Percentiles rank a stretch among this genome's conserved stretches.
phyloP scores from a whole-genome alignment of 2,888 invertebrate genomes.

The Mesorhabditis sp. region DNA sequence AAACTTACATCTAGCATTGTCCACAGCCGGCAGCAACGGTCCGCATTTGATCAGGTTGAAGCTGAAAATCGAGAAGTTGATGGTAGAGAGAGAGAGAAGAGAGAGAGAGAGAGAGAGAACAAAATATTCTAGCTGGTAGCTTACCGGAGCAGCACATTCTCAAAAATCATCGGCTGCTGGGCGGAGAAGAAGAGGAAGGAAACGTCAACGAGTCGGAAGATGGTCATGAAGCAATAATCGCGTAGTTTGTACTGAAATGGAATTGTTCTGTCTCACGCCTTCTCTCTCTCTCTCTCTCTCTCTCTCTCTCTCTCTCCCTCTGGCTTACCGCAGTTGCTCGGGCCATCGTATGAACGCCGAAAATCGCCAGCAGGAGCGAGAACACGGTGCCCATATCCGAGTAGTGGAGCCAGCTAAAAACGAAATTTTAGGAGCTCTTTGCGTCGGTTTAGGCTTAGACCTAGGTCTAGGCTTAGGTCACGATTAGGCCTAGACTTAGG shows the following conservation, averaged over 20 bases:
- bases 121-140: background rate
- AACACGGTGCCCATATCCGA: slow-evolving; percentile 50
- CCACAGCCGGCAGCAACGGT: slow-evolving; percentile 46
- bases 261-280: background rate
- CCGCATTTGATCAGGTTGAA: slow-evolving; percentile 51
- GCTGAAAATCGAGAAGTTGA: background rate
- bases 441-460: background rate
- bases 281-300: background rate
- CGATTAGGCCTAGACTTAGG: too few species aligned
- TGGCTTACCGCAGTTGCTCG: slow-evolving; percentile 43
- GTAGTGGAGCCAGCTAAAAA: slow-evolving; percentile 36
- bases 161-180: slow-evolving; percentile 55
- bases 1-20: slow-evolving; percentile 52
- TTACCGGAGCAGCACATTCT: slow-evolving; percentile 43
- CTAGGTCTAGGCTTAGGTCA: too few species aligned
- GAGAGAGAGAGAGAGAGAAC: background rate
- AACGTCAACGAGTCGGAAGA: slow-evolving; percentile 54
- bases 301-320: background rate
- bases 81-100: background rate
- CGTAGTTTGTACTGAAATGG: slow-evolving; percentile 48
- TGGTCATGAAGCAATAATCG: slow-evolving; percentile 54
- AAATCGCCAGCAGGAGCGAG: slow-evolving; percentile 52
- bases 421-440: background rate
- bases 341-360: slow-evolving; percentile 53
- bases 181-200: slow-evolving; percentile 54